Base-by-base conservation (phyloP, 2,113 vertebrate species). In the Psittacara wagleri region DNA sequence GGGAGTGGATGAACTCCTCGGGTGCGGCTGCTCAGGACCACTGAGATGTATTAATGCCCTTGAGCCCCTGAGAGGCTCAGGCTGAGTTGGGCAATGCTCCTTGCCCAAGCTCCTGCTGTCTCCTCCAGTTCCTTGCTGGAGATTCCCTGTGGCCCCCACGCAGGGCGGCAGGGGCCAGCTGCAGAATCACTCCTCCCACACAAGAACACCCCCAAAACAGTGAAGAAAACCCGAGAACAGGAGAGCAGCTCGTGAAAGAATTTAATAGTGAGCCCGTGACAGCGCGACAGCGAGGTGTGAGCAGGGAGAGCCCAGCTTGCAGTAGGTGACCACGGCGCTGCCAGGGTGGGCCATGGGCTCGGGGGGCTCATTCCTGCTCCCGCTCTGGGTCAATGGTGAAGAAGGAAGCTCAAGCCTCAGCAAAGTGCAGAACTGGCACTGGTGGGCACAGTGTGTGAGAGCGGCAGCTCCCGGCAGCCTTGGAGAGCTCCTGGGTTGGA, bases 401-500 rank as follows among this genome's bases (percentile, higher is more conserved):
- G 39, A 29, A 62, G 43, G 48, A 68, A 41, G 18, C 33, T 52
- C 33, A 51, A 43, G 29, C 37, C 48, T 57, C 64, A 63, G 59
- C n/a, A 41, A 62, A 62, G 35, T 5, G 46, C 75, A 73, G 88
- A 52, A 33, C 15, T 72, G 43, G 41, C 51, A 29, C 20, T 18
- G 29, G 17, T 12, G 29, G 29, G 48, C 1, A 0, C 9, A 14
- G 48, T 2, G 2, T 2, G 3, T 6, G 48, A 54, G 52, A 43
- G 11, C 6, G 1, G 37, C 29, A 49, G 46, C 46, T 17, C 5
- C 48, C n/a, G 7, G 13, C 46, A 27, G 7, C 33, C 83, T 33
- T 10, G 46, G 80, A 31, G 37, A 68, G 41, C 10, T 25, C 55
- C 55, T 27, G 66, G 12, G 11, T 10, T 13, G 24, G 44, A 16